Evolutionary conservation across 2,113 vertebrate species (phyloP), one percentile per base, ranked within the genome.

Genomic region (Pao palembangensis): DNA sequence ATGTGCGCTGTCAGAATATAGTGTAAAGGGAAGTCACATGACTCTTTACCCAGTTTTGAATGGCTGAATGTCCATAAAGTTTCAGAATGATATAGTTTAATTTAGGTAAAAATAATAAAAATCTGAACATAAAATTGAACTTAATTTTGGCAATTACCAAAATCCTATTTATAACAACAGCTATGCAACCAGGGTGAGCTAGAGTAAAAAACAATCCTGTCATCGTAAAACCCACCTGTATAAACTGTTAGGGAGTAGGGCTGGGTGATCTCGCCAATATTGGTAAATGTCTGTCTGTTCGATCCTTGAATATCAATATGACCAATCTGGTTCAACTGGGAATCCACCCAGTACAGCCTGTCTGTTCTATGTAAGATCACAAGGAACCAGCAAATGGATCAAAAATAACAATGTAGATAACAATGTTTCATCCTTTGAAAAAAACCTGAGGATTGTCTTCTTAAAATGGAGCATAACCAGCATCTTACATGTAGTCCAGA

Each of bases 321-420:
- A 50, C 87, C 81, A 64, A 90, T 80, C 57, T 84, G 82, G 48
- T 83, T 64, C 46, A 90, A 53, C 6, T 82, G 82, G 20, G 71
- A 76, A 55, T 90, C 89, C 14, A 86, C 88, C 89, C 89, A 90
- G 64, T 89, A 90, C 20, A 90, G 53, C 56, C 82, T 60, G 62
- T 89, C n/a, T 63, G 62, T 65, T 28, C 89, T 89, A 75, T 43
- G 16, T 14, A 62, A 23, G 38, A 44, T 41, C 55, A 71, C 8
- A 63, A 51, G 34, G 5, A 41, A 59, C 47, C 8, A 38, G 20
- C 11, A 6, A 46, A 41, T 17, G 8, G 41, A 23, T 23, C 17
- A 20, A 61, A 53, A 71, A 1, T 4, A 17, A 38, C 11, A 31
- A 16, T 31, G 18, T 6, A 52, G 19, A 47, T 17, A 56, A 47